Evolutionary conservation across 2,888 invertebrate genomes (phyloP).

Genomic region (Ptilodon capucinus): DNA sequence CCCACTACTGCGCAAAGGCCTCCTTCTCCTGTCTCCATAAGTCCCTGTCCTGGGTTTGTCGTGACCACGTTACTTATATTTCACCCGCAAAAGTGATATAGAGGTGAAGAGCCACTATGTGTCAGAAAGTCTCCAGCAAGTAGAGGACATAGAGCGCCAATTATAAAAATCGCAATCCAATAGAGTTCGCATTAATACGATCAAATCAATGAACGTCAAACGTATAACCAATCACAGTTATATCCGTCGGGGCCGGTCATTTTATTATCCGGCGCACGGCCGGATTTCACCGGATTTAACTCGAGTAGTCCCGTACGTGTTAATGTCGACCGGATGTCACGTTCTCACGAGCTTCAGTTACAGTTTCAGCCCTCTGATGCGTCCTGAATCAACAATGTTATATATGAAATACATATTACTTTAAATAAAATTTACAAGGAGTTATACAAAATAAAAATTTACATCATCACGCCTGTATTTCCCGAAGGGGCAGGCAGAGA

Average conservation of each 20-base stretch:
- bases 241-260: slow-evolving; percentile 14
- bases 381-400: background rate
- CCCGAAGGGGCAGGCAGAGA: too few species aligned
- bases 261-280: slow-evolving; percentile 29
- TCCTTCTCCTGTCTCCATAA: too few species aligned
- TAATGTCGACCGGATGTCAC: background rate
- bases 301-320: slow-evolving; percentile 12
- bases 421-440: too few species aligned
- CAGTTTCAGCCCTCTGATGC: background rate
- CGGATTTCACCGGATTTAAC: slow-evolving; percentile 34
- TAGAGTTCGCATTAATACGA: slow-evolving; percentile 19
- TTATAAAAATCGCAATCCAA: slow-evolving; percentile 7
- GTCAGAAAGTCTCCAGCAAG: too few species aligned
- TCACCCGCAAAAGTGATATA: too few species aligned
- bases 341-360: background rate
- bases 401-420: background rate
- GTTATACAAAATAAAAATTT: too few species aligned
- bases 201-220: slow-evolving; percentile 19
- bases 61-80: too few species aligned
- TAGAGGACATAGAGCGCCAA: too few species aligned
- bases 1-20: too few species aligned
- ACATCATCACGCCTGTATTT: too few species aligned
- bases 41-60: too few species aligned
- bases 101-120: too few species aligned
- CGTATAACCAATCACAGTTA: slow-evolving; percentile 17